Conservation (phyloP, 1,140 invertebrate species). For the Lethocerus indicus region DNA sequence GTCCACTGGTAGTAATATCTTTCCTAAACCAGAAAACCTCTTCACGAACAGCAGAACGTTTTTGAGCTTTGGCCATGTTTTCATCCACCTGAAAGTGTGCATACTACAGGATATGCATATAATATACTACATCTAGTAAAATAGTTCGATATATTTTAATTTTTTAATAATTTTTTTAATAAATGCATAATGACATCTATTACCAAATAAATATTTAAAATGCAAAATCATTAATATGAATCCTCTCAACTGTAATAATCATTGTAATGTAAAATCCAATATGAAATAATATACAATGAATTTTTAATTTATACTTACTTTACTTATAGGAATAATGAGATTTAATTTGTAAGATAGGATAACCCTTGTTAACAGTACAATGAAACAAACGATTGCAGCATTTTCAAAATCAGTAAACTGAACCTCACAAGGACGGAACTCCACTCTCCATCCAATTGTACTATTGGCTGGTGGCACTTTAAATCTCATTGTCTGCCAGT, state of each 20-base stretch:
- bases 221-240: no score
- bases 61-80: conserved; percentile 92
- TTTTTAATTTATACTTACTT: conserved; percentile 34
- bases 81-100: conserved; percentile 61
- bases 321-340: conserved; percentile 94
- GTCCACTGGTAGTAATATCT: conserved; percentile 42
- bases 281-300: conserved; percentile 1
- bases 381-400: conserved; percentile 96
- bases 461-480: conserved; percentile 93
- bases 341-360: conserved; percentile 94
- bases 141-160: no score
- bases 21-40: conserved; percentile 86
- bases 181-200: no score
- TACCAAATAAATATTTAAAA: no score
- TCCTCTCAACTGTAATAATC: no score
- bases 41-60: conserved; percentile 62
- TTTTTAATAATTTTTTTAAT: no score
- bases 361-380: conserved; percentile 89
- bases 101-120: not conserved
- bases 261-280: no score
- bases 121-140: not conserved
- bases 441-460: conserved; percentile 96
- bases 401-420: conserved; percentile 99
- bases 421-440: conserved; percentile 96
- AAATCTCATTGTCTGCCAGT: conserved; percentile 99